Evolutionary conservation across 2,797 vertebrate species (phyloP), one percentile per base, ranked within the genome.

Genomic region (Ficedula albicollis): DNA sequence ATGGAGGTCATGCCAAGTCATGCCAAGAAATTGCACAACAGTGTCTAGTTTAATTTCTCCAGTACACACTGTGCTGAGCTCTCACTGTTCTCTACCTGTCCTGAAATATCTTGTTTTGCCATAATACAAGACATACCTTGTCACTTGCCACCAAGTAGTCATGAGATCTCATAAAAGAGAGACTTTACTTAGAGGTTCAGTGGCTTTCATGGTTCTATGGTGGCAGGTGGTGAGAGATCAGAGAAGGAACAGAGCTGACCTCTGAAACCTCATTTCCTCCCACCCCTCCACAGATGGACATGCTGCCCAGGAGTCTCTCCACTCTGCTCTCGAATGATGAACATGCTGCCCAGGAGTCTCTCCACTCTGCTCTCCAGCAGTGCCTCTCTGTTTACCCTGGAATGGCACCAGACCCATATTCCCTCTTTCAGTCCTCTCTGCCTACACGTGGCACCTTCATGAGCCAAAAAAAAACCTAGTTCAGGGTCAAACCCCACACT

Each of bases 21-120:
- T 55, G 59, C 73, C 77, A 95, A 95, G 87, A 95, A 94, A 84
- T 94, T 84, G 84, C 87, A 77, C 84, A 87, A 66, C n/a, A 93
- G 36, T 34, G 77, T 29, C 36, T 60, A 87, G 49, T 39, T 67
- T 92, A 77, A 79, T 94, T 84, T 94, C 72, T 70, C 75, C 26
- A 13, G 60, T 74, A 94, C 84, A 80, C n/a, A 23, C 62, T 56
- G 85, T 93, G 51, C 85, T 66, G 62, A 85, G 32, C 38, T 78
- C 58, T 85, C 20, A 26, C 60, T 54, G 32, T 62, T 88, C 48
- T 39, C n/a, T 32, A 55, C 55, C 43, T 66, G 17, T 56, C 59
- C 84, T 55, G 32, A 81, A 93, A 58, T 66, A 16, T 3, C 70
- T 92, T 62, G 22, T 84, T 94, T 90, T 82, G 39, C 80, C 29